A percentile compares a stretch with the other conserved stretches of the same genome.
phyloP scores from a whole-genome alignment of 2,797 vertebrate species.

The Sebastes goodei region DNA sequence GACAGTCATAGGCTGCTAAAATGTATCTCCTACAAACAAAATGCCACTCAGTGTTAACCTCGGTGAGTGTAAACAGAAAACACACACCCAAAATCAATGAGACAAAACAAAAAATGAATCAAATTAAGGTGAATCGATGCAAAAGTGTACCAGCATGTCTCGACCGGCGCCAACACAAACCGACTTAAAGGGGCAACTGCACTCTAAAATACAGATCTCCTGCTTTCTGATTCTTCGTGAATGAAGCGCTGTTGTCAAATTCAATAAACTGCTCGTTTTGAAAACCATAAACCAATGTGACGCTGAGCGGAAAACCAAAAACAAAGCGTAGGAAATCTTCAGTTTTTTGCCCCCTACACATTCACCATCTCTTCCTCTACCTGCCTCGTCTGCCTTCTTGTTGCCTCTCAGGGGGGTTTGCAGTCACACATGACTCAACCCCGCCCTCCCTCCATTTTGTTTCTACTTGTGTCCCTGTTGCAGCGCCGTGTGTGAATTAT shows the following conservation, averaged over 20 bases:
- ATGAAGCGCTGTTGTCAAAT: neutral
- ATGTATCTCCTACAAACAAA: neutral
- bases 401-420: neutral
- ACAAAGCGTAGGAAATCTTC: neutral
- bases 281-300: neutral
- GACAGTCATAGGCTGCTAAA: neutral
- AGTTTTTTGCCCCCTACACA: neutral
- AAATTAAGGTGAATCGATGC: constrained; percentile 6
- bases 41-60: neutral
- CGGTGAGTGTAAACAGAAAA: neutral
- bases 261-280: neutral
- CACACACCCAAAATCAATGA: neutral
- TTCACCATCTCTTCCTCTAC: neutral
- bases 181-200: neutral
- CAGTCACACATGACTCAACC: neutral
- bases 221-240: neutral
- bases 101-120: constrained; percentile 7
- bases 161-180: neutral
- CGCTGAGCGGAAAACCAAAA: neutral
- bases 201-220: neutral
- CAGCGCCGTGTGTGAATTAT: neutral
- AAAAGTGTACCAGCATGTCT: neutral
- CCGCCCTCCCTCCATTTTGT: neutral
- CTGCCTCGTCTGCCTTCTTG: neutral
- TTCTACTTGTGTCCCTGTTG: neutral